Evolutionary conservation across 2,797 vertebrate genomes (phyloP).

Genomic region (Lindbergichthys nudifrons): DNA sequence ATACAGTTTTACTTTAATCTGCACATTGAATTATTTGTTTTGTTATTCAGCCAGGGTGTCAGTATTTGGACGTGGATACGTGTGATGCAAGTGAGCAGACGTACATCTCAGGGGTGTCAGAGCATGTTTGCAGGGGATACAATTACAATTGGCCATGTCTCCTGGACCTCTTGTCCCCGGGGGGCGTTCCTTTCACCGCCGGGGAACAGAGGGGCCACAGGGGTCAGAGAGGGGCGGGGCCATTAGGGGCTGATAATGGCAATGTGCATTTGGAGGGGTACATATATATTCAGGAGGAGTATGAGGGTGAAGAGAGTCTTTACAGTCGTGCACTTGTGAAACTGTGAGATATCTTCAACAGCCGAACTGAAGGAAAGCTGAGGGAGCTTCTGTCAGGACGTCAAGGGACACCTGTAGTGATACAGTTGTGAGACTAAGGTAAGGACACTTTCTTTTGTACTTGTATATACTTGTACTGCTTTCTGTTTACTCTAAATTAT

Average conservation of each 20-base stretch:
- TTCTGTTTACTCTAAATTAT: neutral
- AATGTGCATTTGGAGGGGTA: slow-evolving; percentile 36
- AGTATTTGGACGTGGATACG: slow-evolving; percentile 1
- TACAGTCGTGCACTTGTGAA: slow-evolving; percentile 16
- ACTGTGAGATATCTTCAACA: neutral
- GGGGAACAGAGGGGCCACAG: slow-evolving; percentile 30
- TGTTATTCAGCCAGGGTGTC: slow-evolving; percentile 1
- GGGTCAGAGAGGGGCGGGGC: slow-evolving; percentile 56
- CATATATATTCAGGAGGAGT: slow-evolving; percentile 74
- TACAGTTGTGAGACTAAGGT: slow-evolving; percentile 54
- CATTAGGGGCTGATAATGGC: neutral
- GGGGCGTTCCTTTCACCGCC: slow-evolving; percentile 51
- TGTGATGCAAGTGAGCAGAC: slow-evolving; percentile 18
- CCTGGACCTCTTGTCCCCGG: slow-evolving; percentile 45
- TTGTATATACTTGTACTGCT: neutral
- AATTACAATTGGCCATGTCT: slow-evolving; percentile 72
- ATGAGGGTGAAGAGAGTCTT: slow-evolving; percentile 39
- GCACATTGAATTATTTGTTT: neutral
- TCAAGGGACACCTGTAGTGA: slow-evolving; percentile 8
- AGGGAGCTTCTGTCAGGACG: slow-evolving; percentile 1
- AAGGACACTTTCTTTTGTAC: slow-evolving; percentile 19
- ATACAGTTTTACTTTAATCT: neutral
- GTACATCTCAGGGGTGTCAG: slow-evolving; percentile 27
- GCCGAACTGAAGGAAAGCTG: slow-evolving; percentile 14
- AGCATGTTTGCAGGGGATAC: slow-evolving; percentile 79